A percentile compares a stretch with the other conserved stretches of the same genome.
phyloP scores from a whole-genome alignment of 2,797 vertebrate genomes.

The Sebastes itinus region DNA sequence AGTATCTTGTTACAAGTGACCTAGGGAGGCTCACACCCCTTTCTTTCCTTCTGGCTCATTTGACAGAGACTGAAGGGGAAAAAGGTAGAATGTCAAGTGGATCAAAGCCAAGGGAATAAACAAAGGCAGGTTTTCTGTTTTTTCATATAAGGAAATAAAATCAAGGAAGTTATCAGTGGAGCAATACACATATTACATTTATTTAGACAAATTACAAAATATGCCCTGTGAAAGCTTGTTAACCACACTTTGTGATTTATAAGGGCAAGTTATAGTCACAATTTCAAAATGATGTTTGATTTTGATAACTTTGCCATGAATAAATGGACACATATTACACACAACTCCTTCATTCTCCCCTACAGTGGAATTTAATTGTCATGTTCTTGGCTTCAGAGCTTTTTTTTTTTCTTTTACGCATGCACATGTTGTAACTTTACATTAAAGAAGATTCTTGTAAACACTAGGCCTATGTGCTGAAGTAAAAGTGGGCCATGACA shows the following conservation, averaged over 20 bases:
- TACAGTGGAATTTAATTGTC: neutral
- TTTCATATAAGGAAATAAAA: neutral
- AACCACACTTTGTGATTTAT: neutral
- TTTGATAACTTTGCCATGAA: neutral
- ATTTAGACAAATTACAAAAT: neutral
- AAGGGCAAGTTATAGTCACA: neutral
- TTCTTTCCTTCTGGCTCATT: neutral
- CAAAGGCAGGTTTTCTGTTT: neutral
- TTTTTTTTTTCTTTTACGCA: neutral
- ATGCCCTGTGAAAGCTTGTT: neutral
- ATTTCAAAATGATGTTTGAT: neutral
- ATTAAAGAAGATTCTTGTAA: neutral
- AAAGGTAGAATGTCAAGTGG: neutral
- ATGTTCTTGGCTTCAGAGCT: neutral
- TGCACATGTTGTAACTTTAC: neutral
- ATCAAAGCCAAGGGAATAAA: neutral
- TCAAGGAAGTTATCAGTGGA: neutral
- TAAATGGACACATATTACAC: neutral
- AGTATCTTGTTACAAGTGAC: constrained; percentile 48
- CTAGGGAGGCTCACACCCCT: constrained; percentile 22
- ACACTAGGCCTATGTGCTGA: neutral
- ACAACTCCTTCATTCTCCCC: neutral
- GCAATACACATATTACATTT: neutral
- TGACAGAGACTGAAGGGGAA: neutral
- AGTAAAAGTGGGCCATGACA: neutral